A percentile compares a stretch with the other conserved stretches of the same genome.
Evolutionary conservation across 2,797 vertebrate species (phyloP).

Genomic region (Calcarius lapponicus): DNA sequence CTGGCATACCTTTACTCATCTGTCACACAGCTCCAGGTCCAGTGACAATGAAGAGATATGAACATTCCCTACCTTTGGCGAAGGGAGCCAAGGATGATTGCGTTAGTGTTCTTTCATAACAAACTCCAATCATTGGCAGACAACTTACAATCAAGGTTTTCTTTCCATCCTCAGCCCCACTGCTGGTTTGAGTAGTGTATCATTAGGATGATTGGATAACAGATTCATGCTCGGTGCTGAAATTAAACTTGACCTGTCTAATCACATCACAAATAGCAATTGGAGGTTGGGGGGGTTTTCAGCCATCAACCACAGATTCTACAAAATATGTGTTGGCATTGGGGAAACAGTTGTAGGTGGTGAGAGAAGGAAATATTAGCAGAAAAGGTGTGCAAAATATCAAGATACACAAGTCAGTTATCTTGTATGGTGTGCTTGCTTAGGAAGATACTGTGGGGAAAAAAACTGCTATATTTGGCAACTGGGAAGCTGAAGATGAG

Average conservation of each 20-base stretch:
- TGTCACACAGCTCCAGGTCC: not conserved
- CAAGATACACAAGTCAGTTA: not conserved
- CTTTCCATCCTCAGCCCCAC: not conserved
- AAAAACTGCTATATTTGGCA: not conserved
- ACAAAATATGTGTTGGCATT: not conserved
- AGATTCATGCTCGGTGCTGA: not conserved
- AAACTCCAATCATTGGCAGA: conserved; percentile 47
- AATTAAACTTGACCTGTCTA: conserved; percentile 42
- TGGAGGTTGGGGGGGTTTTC: not conserved
- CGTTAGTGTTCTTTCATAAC: not conserved
- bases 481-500: not conserved
- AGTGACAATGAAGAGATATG: not conserved
- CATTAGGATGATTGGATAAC: conserved; percentile 64
- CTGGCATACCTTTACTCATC: not conserved
- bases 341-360: not conserved
- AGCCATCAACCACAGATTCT: not conserved
- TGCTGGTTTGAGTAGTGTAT: conserved; percentile 24
- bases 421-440: not conserved
- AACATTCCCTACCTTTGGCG: not conserved
- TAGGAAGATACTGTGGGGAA: not conserved
- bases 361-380: not conserved
- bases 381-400: not conserved
- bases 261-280: not conserved
- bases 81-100: not conserved
- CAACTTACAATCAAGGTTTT: conserved; percentile 64